Evolutionary conservation across 2,113 vertebrate species (phyloP), one percentile per base, ranked within the genome.

Genomic region (Axis porcinus): DNA sequence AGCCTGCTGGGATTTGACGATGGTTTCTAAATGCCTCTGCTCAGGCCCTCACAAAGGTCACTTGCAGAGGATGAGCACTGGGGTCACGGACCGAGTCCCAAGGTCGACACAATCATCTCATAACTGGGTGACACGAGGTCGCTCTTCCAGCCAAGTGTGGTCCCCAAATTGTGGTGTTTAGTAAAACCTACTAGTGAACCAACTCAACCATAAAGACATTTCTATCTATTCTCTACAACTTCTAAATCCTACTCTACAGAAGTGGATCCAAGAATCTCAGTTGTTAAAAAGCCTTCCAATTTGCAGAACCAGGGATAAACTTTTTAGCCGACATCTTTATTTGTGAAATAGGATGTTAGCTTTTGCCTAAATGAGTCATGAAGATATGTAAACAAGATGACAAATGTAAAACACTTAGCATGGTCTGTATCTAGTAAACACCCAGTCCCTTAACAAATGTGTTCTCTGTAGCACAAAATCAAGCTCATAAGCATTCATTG

Each of bases 331-430:
- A 82, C 3, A 6, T 55, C 67, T 79, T 89, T 50, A 91, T 82
- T 94, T 88, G 54, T 82, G 87, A 78, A 88, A 85, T 1, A 92
- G 50, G 91, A 54, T 52, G 30, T 45, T 33, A 62, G 47, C 27
- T 86, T 70, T 83, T 60, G 23, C 58, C 47, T 78, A 89, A 50
- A 85, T 60, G 15, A 86, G 47, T 94, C 91, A 74, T 21, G 62
- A 30, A 91, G 45, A 94, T 93, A 62, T 47, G 54, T 57, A 57
- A 85, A n/a, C 81, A 93, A 87, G 58, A 45, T 40, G 78, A 82
- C 36, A 86, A 40, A 86, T 17, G 15, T 64, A 86, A 79, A 85
- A 90, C 79, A 89, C 14, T 84, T 76, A 91, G 81, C 55, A 45
- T 12, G 10, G 47, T 6, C 36, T 58, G 2, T 47, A 54, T 14